A percentile compares a stretch with the other conserved stretches of the same genome.
Evolutionary conservation across 2,797 vertebrate species (phyloP).

Genomic region (Antrozous pallidus): DNA sequence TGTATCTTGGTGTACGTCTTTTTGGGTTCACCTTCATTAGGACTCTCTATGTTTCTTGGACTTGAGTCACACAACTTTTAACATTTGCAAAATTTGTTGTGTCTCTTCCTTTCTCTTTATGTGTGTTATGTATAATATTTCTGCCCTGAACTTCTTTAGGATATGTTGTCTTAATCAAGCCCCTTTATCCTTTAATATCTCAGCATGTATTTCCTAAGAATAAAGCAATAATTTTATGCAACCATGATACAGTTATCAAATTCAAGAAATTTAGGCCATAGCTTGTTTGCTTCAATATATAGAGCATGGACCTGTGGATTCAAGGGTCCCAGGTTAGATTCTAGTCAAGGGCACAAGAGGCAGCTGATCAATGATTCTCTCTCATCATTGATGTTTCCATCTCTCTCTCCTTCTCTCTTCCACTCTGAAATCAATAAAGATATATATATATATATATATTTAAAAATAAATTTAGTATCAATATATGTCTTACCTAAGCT

Average conservation of each 20-base stretch:
- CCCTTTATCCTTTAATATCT: background rate
- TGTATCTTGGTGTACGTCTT: too few relatives aligned
- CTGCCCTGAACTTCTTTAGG: background rate
- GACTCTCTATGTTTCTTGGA: too few relatives aligned
- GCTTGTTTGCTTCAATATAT: too few relatives aligned
- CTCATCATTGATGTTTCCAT: too few relatives aligned
- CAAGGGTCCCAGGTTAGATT: too few relatives aligned
- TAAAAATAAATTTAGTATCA: background rate
- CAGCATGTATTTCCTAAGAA: background rate
- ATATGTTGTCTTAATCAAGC: background rate
- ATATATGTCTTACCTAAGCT: background rate
- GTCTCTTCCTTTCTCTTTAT: background rate
- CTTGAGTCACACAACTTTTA: background rate
- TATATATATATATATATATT: too few relatives aligned
- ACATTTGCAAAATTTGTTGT: background rate
- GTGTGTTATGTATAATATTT: background rate
- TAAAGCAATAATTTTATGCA: background rate
- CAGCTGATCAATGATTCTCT: too few relatives aligned
- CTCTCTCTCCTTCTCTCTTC: too few relatives aligned
- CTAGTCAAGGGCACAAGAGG: too few relatives aligned
- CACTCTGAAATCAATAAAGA: too few relatives aligned
- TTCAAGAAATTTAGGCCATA: background rate
- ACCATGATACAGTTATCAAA: background rate
- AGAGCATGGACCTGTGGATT: too few relatives aligned
- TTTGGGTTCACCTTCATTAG: too few relatives aligned